Percentiles rank a stretch among this genome's conserved stretches.
Conservation (phyloP, 2,797 vertebrate genomes). For the Malurus leucopterus region DNA sequence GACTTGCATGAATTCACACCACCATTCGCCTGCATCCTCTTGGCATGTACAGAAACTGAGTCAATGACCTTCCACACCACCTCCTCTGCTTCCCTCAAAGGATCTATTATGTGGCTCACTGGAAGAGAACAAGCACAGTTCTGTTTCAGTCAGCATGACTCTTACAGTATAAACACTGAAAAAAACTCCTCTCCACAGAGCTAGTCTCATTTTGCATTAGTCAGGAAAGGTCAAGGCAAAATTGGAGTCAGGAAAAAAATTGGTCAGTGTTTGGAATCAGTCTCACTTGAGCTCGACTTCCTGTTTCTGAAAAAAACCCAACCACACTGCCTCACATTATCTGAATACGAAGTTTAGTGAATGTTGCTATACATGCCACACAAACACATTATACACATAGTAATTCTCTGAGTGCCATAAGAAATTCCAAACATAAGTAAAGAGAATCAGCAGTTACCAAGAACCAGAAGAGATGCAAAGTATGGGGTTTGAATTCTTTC, state of each 20-base stretch:
- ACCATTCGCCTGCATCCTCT: background rate
- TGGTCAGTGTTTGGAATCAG: conserved; percentile 50
- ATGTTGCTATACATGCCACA: background rate
- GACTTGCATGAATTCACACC: conserved; percentile 25
- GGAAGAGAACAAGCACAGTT: conserved; percentile 46
- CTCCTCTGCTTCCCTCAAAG: conserved; percentile 58
- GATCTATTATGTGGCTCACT: conserved; percentile 51
- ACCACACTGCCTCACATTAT: conserved; percentile 9
- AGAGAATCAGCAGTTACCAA: background rate
- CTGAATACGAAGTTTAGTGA: background rate
- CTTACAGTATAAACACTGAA: conserved; percentile 45
- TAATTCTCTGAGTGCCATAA: background rate
- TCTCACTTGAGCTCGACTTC: conserved; percentile 48
- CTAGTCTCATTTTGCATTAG: conserved; percentile 44
- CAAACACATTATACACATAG: background rate
- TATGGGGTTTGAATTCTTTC: background rate
- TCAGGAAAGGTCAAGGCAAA: conserved; percentile 64
- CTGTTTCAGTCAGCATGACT: conserved; percentile 64
- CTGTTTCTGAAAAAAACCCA: conserved; percentile 9
- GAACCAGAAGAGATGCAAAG: background rate
- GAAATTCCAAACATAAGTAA: background rate
- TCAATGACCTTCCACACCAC: conserved; percentile 53
- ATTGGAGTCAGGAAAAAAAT: conserved; percentile 47
- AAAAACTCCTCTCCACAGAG: background rate
- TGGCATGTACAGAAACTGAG: conserved; percentile 22